Evolutionary conservation across 2,888 invertebrate species (phyloP).

Genomic region (Vesta saturnalis): DNA sequence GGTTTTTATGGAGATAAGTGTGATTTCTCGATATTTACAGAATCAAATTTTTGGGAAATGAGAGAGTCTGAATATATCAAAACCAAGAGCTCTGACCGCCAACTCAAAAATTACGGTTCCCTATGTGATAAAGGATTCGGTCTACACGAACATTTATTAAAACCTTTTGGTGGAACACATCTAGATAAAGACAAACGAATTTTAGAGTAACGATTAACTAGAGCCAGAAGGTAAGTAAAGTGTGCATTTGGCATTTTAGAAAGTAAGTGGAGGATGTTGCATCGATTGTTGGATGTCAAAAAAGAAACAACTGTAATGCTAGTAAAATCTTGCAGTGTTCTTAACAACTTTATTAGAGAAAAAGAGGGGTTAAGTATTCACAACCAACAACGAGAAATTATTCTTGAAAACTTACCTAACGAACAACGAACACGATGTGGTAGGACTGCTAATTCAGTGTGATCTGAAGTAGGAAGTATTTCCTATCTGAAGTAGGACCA

Average conservation of each 20-base stretch:
- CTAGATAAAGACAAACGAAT: conserved; percentile 43
- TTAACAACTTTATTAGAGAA: conserved; percentile 34
- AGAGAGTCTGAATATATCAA: conserved; percentile 45
- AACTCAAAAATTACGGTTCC: conserved; percentile 20
- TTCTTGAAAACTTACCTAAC: too few species aligned
- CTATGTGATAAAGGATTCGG: conserved; percentile 40
- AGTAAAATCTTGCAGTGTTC: background rate
- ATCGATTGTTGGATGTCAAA: conserved; percentile 39
- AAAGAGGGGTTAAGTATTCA: conserved; percentile 14
- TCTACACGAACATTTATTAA: background rate
- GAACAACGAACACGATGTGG: too few species aligned
- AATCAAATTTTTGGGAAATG: conserved; percentile 44
- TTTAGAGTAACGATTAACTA: conserved; percentile 48
- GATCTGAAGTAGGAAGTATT: too few species aligned
- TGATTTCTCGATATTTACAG: conserved; percentile 48
- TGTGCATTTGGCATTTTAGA: conserved; percentile 54
- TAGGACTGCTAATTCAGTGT: too few species aligned
- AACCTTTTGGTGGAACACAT: conserved; percentile 44
- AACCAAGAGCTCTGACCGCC: conserved; percentile 39
- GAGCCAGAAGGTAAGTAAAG: conserved; percentile 45
- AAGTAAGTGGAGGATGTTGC: conserved; percentile 52
- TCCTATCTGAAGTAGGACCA: too few species aligned
- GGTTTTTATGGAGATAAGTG: conserved; percentile 26
- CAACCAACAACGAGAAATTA: background rate
- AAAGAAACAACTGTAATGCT: background rate